These are phyloP conservation scores for Charadrius vociferus DNA, from an alignment of 2,113 vertebrate species.

Conservation along the genomic window DNA sequence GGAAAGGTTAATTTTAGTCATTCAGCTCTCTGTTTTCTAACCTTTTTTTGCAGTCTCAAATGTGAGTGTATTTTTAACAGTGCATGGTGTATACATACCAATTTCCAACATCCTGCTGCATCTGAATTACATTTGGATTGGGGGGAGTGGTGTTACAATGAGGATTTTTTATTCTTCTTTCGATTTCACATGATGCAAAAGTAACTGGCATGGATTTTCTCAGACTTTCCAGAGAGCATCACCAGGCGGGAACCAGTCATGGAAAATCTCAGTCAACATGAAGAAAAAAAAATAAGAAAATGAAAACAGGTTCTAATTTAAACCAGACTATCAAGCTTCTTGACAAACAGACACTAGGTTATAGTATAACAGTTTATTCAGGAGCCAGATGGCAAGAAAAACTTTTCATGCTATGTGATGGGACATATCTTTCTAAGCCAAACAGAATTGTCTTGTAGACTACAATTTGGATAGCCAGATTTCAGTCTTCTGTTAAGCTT, in stretches of 20 bases:
- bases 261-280: constrained; percentile 1
- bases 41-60: not conserved
- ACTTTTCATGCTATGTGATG: not conserved
- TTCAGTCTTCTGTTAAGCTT: not conserved
- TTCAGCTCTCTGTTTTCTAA: not conserved
- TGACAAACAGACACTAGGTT: not conserved
- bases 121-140: not conserved
- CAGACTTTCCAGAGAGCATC: not conserved
- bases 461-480: not conserved
- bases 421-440: not conserved
- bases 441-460: not conserved
- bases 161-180: not conserved
- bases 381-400: constrained; percentile 2
- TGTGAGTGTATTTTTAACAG: not conserved
- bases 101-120: not conserved
- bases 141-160: not conserved
- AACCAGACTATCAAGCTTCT: not conserved
- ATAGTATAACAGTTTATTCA: not conserved
- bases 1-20: not conserved
- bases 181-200: not conserved
- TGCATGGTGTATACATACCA: not conserved
- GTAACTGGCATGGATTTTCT: not conserved
- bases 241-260: not conserved
- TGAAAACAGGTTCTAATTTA: constrained; percentile 31
- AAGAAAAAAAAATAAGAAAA: not conserved